Evolutionary conservation across 2,113 vertebrate species (phyloP).

Genomic region (Crocuta crocuta): DNA sequence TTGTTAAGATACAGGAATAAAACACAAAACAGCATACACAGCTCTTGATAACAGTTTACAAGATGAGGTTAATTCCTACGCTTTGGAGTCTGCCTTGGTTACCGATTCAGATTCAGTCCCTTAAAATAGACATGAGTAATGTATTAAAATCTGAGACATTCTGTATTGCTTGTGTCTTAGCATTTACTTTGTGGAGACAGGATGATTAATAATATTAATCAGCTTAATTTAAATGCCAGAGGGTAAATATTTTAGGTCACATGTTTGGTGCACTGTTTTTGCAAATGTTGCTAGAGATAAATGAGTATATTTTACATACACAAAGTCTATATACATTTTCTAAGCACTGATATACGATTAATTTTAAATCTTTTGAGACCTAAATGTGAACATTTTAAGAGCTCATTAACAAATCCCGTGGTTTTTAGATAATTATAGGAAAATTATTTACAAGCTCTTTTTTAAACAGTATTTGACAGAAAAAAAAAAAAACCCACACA

Average conservation of each 20-base stretch:
- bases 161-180: background rate
- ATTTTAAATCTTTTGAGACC: constrained; percentile 28
- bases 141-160: background rate
- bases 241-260: background rate
- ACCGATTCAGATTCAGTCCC: background rate
- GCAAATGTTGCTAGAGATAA: constrained; percentile 2
- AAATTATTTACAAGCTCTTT: constrained; percentile 13
- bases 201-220: constrained; percentile 40
- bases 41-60: background rate
- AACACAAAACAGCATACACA: rapidly evolving
- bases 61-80: background rate
- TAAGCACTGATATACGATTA: background rate
- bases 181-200: background rate
- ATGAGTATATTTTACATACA: background rate
- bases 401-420: background rate
- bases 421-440: background rate
- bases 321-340: background rate
- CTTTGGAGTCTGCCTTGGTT: background rate
- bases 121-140: background rate
- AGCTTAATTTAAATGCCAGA: constrained; percentile 27
- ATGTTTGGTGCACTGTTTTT: background rate
- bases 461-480: background rate
- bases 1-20: background rate
- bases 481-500: background rate
- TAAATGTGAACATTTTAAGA: constrained; percentile 37